Evolutionary conservation across 2,113 vertebrate species (phyloP), one percentile per base, ranked within the genome.

Genomic region (Ellobius talpinus): DNA sequence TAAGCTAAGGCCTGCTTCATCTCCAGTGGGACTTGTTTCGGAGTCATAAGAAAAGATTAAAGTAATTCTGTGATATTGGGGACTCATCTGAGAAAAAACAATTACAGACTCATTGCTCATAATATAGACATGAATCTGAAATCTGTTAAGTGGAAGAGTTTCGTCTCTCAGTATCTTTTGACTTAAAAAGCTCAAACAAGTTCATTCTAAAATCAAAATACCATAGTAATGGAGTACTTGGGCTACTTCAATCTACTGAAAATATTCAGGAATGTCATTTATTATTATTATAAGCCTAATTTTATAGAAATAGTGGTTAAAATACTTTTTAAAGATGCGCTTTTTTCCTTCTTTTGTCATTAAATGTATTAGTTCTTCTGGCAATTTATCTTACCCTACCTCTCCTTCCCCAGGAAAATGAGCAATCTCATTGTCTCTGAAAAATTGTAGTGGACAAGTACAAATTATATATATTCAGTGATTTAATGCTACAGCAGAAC

Each of bases 391-490:
- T 98, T 97, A 96, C 85, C 94, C 78, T 39, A 96, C 91, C 95
- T 98, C 96, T 65, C 97, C 93, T 97, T 98, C 98, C 96, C 96
- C 93, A 98, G 84, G 97, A 98, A 98, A 98, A 98, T 96, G 97
- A 97, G 96, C 99, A 98, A 99, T 99, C 99, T 99, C 97, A 99
- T 99, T 99, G 98, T 98, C 97, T 97, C 98, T 97, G 98, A 98
- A 98, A 98, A 97, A 98, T 99, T 99, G 98, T 98, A 98, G 39
- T 97, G 98, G 99, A 99, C 99, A 99, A 99, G 99, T 99, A 99
- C 99, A 99, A 99, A 99, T 99, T 99, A 98, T 96, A 97, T 98
- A 98, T 99, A 98, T 98, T 98, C 98, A 97, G 94, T 97, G 97
- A 98, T 98, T 98, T 99, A 99, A 99, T 99, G 99, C 99, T 98